phyloP scores from a whole-genome alignment of 2,888 invertebrate species.

The Prosapia bicincta region DNA sequence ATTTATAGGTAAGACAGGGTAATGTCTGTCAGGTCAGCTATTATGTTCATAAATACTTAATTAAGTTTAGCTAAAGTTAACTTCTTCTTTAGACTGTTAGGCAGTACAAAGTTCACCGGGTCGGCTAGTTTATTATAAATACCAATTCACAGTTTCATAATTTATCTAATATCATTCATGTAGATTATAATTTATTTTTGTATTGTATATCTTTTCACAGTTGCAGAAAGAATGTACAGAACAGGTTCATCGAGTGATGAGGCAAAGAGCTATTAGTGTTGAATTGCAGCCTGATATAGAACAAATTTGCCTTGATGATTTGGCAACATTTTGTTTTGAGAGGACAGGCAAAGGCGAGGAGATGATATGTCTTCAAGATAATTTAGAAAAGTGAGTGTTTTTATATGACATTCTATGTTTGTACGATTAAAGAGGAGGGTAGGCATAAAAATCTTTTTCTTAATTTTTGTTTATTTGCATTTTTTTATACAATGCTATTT shows the following conservation, averaged over 20 bases:
- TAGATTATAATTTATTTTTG: neutral
- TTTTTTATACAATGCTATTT: too few relatives aligned
- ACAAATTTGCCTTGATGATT: slow-evolving; percentile 80
- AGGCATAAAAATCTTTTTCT: too few relatives aligned
- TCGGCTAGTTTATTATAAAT: too few relatives aligned
- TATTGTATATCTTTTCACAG: slow-evolving; percentile 43
- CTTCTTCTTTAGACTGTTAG: too few relatives aligned
- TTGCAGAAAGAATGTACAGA: slow-evolving; percentile 54
- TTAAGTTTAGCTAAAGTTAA: too few relatives aligned
- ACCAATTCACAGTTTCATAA: neutral
- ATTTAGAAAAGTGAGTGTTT: slow-evolving; percentile 56
- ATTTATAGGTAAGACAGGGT: too few relatives aligned
- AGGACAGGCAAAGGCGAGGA: slow-evolving; percentile 74
- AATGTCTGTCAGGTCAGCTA: too few relatives aligned
- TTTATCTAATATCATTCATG: neutral
- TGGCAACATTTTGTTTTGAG: slow-evolving; percentile 79
- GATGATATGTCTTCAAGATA: slow-evolving; percentile 87
- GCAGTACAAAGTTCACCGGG: too few relatives aligned
- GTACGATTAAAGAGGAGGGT: too few relatives aligned
- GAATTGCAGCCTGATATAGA: slow-evolving; percentile 94
- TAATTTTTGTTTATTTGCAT: too few relatives aligned
- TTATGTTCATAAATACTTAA: too few relatives aligned
- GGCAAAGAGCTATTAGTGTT: slow-evolving; percentile 87
- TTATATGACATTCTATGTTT: too few relatives aligned
- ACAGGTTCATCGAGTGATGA: slow-evolving; percentile 89